These are phyloP conservation scores for Reticulitermes lucifugus DNA, from an alignment of 2,888 invertebrate genomes.

Conservation along the genomic window DNA sequence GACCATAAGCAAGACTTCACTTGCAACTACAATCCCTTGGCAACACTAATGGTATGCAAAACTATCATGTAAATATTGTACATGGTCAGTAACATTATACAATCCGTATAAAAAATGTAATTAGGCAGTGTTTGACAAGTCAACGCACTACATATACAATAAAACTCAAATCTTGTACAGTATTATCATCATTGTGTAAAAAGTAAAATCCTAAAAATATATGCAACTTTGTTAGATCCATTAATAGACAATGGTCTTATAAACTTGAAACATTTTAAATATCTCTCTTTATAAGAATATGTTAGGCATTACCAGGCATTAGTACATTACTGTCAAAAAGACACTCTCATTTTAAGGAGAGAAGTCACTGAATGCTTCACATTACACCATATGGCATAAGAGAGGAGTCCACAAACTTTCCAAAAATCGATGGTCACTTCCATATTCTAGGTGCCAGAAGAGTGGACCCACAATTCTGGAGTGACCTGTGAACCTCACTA, in stretches of 20 bases:
- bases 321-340: neutral
- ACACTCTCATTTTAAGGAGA: neutral
- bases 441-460: no score
- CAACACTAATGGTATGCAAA: neutral
- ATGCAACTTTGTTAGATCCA: neutral
- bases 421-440: no score
- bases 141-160: neutral
- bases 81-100: neutral
- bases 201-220: neutral
- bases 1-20: no score
- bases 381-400: constrained; percentile 2
- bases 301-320: neutral
- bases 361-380: neutral
- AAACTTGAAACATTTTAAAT: neutral
- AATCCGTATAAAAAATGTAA: neutral
- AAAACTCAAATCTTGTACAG: neutral
- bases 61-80: neutral
- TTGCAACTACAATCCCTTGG: no score
- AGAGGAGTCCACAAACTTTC: neutral
- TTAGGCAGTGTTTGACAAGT: neutral
- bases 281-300: neutral
- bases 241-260: neutral
- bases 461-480: no score
- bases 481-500: no score
- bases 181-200: neutral